phyloP scores from a whole-genome alignment of 2,797 vertebrate species.

The Diplodus sargus region DNA sequence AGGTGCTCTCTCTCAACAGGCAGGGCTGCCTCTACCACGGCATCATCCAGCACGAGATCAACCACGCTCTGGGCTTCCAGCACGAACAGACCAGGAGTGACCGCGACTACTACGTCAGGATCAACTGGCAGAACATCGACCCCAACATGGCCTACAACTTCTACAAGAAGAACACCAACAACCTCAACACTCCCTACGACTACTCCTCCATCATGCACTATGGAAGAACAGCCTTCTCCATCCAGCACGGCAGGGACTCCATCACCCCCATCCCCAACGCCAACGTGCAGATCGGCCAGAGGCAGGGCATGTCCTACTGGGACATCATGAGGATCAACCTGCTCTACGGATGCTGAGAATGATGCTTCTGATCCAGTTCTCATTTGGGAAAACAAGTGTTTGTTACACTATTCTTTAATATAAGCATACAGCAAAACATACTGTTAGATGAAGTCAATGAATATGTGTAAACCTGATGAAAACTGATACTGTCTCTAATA shows the following conservation, averaged over 20 bases:
- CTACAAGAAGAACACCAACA: constrained; percentile 74
- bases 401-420: background rate
- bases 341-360: constrained; percentile 43
- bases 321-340: constrained; percentile 61
- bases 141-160: constrained; percentile 69
- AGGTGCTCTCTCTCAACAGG: constrained; percentile 81
- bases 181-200: constrained; percentile 81
- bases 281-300: constrained; percentile 56
- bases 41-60: constrained; percentile 80
- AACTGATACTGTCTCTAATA: background rate
- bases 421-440: background rate
- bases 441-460: background rate
- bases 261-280: constrained; percentile 59
- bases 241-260: constrained; percentile 19
- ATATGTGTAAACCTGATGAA: background rate
- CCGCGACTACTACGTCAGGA: constrained; percentile 78
- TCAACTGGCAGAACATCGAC: constrained; percentile 80
- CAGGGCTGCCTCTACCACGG: constrained; percentile 75
- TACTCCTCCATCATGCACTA: constrained; percentile 85
- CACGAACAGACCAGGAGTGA: constrained; percentile 83
- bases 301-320: constrained; percentile 43
- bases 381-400: background rate
- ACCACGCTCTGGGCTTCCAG: constrained; percentile 80
- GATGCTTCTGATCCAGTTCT: background rate
- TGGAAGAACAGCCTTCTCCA: constrained; percentile 67